Evolutionary conservation across 2,888 invertebrate species (phyloP).

Genomic region (Philhelius pedissequus): DNA sequence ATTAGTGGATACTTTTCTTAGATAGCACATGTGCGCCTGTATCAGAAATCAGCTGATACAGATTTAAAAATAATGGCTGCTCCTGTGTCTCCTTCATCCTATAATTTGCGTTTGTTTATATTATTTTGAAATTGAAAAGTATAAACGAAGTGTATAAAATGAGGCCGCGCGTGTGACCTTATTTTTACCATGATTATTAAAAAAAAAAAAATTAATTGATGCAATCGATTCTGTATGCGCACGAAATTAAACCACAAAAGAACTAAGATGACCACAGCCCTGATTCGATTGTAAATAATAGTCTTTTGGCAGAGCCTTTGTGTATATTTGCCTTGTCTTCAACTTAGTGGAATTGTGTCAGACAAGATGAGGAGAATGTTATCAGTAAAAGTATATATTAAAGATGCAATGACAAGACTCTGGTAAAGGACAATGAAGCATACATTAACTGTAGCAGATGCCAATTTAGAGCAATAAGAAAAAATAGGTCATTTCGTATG

Average conservation of each 20-base stretch:
- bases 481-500: not conserved
- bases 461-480: not conserved
- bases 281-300: not conserved
- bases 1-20: too few species aligned
- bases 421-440: not conserved
- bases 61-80: not conserved
- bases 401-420: not conserved
- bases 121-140: slow-evolving; percentile 32
- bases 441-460: not conserved
- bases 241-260: slow-evolving; percentile 45
- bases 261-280: not conserved
- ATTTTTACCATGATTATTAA: slow-evolving; percentile 31
- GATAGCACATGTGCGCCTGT: too few species aligned
- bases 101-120: not conserved
- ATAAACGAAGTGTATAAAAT: slow-evolving; percentile 1
- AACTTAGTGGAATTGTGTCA: not conserved
- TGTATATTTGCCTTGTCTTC: not conserved
- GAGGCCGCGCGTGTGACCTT: slow-evolving; percentile 49
- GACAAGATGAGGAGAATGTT: not conserved
- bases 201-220: slow-evolving; percentile 9
- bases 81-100: not conserved
- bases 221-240: slow-evolving; percentile 22
- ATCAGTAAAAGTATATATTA: not conserved
- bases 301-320: not conserved
- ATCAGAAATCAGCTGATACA: not conserved